Conservation (phyloP, 1,140 invertebrate genomes). For the Wasmannia auropunctata region DNA sequence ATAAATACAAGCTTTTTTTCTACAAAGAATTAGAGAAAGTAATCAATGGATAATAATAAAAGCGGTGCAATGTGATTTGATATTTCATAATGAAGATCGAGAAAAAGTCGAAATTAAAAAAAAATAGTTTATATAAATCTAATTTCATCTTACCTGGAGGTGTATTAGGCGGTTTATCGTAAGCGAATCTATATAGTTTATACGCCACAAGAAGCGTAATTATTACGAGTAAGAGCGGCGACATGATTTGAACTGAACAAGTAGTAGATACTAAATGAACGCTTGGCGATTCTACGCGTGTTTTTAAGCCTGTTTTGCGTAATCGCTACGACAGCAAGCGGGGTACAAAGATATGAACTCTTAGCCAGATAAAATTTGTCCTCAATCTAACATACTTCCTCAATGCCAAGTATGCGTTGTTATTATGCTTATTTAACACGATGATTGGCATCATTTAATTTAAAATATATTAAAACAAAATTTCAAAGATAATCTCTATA, state of each 20-base stretch:
- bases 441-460: too few relatives aligned
- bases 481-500: too few relatives aligned
- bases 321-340: background rate
- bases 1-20: background rate
- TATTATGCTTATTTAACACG: too few relatives aligned
- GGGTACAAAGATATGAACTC: background rate
- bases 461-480: too few relatives aligned
- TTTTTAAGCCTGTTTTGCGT: background rate
- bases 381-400: background rate
- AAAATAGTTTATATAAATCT: background rate
- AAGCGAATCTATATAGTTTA: slow-evolving; percentile 61
- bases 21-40: background rate
- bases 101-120: slow-evolving; percentile 12
- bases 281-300: too few relatives aligned
- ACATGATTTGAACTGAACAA: slow-evolving; percentile 33
- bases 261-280: background rate
- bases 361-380: background rate
- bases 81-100: background rate
- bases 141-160: slow-evolving; percentile 70
- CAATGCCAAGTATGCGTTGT: background rate
- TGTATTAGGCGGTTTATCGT: slow-evolving; percentile 58
- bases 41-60: background rate
- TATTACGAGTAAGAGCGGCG: slow-evolving; percentile 43
- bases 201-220: slow-evolving; percentile 43
- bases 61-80: background rate